Base-by-base conservation (phyloP, 2,797 vertebrate genomes). In the Schizopygopsis pylzovi region DNA sequence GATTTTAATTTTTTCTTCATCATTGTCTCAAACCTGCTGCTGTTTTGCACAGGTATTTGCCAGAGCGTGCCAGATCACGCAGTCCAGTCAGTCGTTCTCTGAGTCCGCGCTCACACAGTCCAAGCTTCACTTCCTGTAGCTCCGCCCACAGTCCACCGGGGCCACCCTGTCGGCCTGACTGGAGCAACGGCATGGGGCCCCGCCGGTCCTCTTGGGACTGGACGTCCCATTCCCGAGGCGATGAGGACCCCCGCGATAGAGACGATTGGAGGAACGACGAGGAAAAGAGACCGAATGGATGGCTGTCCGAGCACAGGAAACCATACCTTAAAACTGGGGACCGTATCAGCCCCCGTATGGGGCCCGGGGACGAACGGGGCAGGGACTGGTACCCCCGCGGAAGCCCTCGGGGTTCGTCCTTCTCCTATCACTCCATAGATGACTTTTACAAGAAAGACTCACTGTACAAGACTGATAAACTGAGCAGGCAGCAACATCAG, bases 81-180 rank as follows among this genome's bases (percentile, higher is more conserved):
- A 99, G 98, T 85, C 98, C 98, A 0, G 92, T 99, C 90, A 97
- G 96, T 89, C 96, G 96, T 65, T 97, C 98, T 0, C 91, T 98
- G 65, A 99, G 97, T 4, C 98, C 98, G 0, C 96, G 95, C 49
- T 98, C 97, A 39, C 97, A 97, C 92, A 99, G 98, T 25, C 97
- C 98, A 15, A 98, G 97, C 92, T 98, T 98, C 89, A 97, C 97
- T 15, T 98, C 98, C 59, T 98, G 98, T 93, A 97, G 97, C 87
- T 97, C 98, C 54, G 95, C 96, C 11, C 97, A 96, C 92, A 99
- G 97, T 89, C 97, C 97, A 0, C 93, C 96, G 83, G 96, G 94
- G 15, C 85, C 82, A 0, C 85, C 93, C 0, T 81, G 94, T 90
- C 93, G 97, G 0, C 90, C 85, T 0, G 97, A 98, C 83, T 96